phyloP scores from a whole-genome alignment of 2,888 invertebrate species.

The Pocota personata region DNA sequence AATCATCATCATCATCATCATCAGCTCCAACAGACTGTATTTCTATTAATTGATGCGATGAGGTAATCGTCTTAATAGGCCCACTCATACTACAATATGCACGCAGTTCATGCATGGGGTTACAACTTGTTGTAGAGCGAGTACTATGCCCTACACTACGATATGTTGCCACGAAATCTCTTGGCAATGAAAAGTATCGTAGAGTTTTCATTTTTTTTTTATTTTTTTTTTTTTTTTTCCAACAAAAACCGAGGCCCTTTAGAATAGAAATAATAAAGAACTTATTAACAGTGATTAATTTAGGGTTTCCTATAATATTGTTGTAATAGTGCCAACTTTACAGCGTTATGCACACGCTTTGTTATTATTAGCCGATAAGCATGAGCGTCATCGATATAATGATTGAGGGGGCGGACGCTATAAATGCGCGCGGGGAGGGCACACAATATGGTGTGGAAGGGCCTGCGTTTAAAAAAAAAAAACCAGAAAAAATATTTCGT shows the following conservation, averaged over 20 bases:
- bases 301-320: constrained; percentile 38
- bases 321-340: constrained; percentile 46
- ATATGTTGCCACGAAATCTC: constrained; percentile 31
- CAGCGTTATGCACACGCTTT: constrained; percentile 46
- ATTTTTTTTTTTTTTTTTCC: neutral
- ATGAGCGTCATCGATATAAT: constrained; percentile 1
- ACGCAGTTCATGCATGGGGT: constrained; percentile 43
- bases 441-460: constrained; percentile 32
- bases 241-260: constrained; percentile 40
- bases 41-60: constrained; percentile 68
- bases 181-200: constrained; percentile 61
- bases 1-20: constrained; percentile 49
- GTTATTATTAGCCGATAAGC: constrained; percentile 35
- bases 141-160: constrained; percentile 52
- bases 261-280: constrained; percentile 36
- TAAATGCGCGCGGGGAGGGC: neutral
- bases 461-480: constrained; percentile 15
- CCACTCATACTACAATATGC: constrained; percentile 32
- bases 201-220: constrained; percentile 35
- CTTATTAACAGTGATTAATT: constrained; percentile 46
- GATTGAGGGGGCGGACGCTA: neutral
- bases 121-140: constrained; percentile 47
- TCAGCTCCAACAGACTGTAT: constrained; percentile 42
- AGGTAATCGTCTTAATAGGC: constrained; percentile 70
- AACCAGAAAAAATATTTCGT: constrained; percentile 8